phyloP scores from a whole-genome alignment of 2,888 invertebrate genomes.

The Catotricha subobsoleta region DNA sequence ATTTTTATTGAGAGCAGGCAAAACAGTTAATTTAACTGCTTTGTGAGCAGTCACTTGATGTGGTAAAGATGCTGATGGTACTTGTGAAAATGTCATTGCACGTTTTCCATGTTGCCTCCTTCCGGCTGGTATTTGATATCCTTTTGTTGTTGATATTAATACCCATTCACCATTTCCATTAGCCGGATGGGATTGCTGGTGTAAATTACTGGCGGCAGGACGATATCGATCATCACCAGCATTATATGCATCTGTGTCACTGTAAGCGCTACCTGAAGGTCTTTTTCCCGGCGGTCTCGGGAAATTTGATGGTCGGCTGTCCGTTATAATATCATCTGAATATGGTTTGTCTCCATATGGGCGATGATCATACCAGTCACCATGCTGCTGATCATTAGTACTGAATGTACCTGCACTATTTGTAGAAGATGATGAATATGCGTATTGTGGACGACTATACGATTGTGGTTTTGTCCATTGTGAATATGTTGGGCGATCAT shows the following conservation, averaged over 20 bases:
- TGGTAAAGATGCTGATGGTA: conserved; percentile 22
- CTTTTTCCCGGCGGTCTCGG: conserved; percentile 1
- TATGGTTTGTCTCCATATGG: conserved; percentile 19
- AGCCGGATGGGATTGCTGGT: conserved; percentile 40
- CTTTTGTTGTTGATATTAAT: conserved; percentile 56
- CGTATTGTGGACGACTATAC: neutral
- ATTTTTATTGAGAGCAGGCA: conserved; percentile 36
- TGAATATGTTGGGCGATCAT: conserved; percentile 1
- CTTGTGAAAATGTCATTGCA: conserved; percentile 21
- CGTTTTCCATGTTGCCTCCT: conserved; percentile 18
- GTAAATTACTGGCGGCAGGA: conserved; percentile 15
- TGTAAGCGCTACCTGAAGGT: no score
- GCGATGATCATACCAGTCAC: conserved; percentile 3
- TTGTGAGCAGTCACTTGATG: conserved; percentile 34
- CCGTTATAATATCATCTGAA: conserved; percentile 34
- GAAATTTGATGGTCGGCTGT: conserved; percentile 29
- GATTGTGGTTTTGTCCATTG: conserved; percentile 9
- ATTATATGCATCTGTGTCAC: conserved; percentile 7
- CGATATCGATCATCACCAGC: neutral
- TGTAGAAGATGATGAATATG: no score
- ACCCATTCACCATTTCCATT: conserved; percentile 62
- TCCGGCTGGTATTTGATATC: conserved; percentile 35
- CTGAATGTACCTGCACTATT: neutral
- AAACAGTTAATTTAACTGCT: conserved; percentile 47
- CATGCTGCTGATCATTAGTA: neutral